Base-by-base conservation (phyloP, 2,797 vertebrate species). In the Vipera ursinii region DNA sequence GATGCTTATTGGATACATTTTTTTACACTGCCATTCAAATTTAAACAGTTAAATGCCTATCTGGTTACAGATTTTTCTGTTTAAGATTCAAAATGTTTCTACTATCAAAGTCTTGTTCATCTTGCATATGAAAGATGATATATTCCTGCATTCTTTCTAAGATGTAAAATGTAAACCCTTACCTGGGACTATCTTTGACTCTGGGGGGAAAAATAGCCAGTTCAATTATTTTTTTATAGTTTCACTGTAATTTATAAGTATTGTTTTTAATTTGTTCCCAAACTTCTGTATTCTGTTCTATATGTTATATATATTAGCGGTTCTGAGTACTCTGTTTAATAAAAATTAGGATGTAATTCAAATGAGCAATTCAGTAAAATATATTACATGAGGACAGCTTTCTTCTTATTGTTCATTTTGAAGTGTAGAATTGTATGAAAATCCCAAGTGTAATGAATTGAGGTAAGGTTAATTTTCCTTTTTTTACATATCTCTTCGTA, bases 401-500 rank as follows among this genome's bases (percentile, higher is more conserved):
- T 56, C 17, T 59, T 63, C 14, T 38, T 48, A 4, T 55, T n/a
- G 24, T 73, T 48, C 6, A 55, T 55, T 91, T n/a, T 28, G 53
- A 63, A 63, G n/a, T 63, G 26, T 28, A 55, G 6, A 65, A 48
- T 17, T 48, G 0, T 8, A 59, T 59, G 32, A 73, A 73, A 55
- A 26, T 32, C 1, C 38, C 63, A 48, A 59, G 15, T n/a, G 3
- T 4, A 32, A 28, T 51, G 1, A 20, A 57, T 9, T 32, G 12
- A 15, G 6, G 93, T n/a, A 0, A 5, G n/a, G 86, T 87, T 89
- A 89, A 90, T 95, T 53, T 94, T 95, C 13, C n/a, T 82, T 60
- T 53, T 59, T 12, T 10, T 15, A 1, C 17, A 51, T 44, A 26
- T 56, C 92, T n/a, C 86, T 91, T 92, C 89, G 87, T 15, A 65